Evolutionary conservation across 1,140 invertebrate genomes (phyloP).

Genomic region (Dolichoris vasculosae): DNA sequence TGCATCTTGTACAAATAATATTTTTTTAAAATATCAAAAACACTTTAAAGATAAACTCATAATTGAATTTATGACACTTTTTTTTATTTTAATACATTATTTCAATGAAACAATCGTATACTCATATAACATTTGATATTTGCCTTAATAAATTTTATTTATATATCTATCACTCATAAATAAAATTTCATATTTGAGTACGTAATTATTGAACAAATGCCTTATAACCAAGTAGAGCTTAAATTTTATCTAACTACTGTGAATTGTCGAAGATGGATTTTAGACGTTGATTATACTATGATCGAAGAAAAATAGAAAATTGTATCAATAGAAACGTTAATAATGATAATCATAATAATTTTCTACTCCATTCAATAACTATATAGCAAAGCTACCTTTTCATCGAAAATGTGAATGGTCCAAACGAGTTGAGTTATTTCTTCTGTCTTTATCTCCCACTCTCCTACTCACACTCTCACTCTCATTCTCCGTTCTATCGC

Average conservation of each 20-base stretch:
- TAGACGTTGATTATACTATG: slow-evolving; percentile 12
- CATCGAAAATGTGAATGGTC: slow-evolving; percentile 68
- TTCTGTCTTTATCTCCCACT: slow-evolving; percentile 40
- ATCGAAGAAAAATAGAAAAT: slow-evolving; percentile 64
- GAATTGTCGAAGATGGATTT: slow-evolving; percentile 46
- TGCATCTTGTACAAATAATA: no score
- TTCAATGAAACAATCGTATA: no score
- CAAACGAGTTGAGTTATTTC: slow-evolving; percentile 71
- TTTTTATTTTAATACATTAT: no score
- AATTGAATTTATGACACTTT: no score
- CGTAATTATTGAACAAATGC: neutral
- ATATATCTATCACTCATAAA: neutral
- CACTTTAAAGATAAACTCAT: no score
- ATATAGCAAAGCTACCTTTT: slow-evolving; percentile 65
- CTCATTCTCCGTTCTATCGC: neutral
- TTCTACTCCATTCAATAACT: slow-evolving; percentile 69
- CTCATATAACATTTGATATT: no score
- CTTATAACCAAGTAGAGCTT: slow-evolving; percentile 35
- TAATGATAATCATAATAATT: slow-evolving; percentile 73
- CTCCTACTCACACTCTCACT: neutral
- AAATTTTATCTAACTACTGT: slow-evolving; percentile 52
- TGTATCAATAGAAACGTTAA: slow-evolving; percentile 71
- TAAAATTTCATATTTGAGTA: slow-evolving; percentile 27
- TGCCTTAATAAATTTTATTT: no score
- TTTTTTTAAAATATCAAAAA: no score